phyloP scores from a whole-genome alignment of 2,797 vertebrate genomes.

The Todus mexicanus region DNA sequence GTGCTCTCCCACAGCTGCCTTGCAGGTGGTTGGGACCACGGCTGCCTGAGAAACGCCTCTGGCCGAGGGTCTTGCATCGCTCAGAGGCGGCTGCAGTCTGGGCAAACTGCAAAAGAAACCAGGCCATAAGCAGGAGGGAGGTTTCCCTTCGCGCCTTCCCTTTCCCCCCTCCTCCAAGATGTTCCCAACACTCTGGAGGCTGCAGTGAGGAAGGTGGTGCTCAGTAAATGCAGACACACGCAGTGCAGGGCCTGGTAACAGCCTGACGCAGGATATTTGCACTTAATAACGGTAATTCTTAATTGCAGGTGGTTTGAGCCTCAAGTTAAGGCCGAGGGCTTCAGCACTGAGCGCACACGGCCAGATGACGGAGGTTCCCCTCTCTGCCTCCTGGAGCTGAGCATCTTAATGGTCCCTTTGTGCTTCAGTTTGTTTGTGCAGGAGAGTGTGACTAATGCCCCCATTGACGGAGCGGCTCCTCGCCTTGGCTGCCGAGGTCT shows the following conservation, averaged over 20 bases:
- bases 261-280: fast-evolving
- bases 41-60: background rate
- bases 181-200: background rate
- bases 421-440: background rate
- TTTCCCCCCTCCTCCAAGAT: background rate
- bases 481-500: background rate
- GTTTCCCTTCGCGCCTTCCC: background rate
- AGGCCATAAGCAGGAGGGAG: background rate
- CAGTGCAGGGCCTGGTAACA: background rate
- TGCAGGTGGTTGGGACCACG: background rate
- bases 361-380: background rate
- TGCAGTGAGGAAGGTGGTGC: background rate
- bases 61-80: background rate
- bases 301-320: background rate
- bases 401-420: background rate
- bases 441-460: background rate
- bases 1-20: background rate
- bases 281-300: background rate
- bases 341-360: background rate
- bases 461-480: background rate
- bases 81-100: fast-evolving
- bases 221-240: fast-evolving
- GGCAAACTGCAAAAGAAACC: background rate
- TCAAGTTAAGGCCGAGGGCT: background rate
- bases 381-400: background rate